phyloP scores from a whole-genome alignment of 2,797 vertebrate species.

The Argya squamiceps region DNA sequence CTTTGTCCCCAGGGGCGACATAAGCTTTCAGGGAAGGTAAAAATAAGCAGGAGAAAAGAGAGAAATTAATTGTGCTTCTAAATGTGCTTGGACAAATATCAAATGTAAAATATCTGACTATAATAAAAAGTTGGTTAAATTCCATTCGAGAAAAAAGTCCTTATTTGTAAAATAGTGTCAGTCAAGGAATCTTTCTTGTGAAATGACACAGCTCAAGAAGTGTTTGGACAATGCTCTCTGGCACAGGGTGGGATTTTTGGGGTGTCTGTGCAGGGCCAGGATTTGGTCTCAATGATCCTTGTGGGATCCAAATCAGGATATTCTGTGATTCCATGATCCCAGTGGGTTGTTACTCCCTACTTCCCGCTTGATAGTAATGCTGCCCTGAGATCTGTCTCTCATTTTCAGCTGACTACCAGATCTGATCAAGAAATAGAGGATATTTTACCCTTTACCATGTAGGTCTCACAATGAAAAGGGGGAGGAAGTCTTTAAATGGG shows the following conservation, averaged over 20 bases:
- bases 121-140: neutral
- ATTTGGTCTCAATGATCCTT: neutral
- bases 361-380: neutral
- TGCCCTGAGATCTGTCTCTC: neutral
- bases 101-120: neutral
- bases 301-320: neutral
- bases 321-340: neutral
- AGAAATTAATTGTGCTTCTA: neutral
- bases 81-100: neutral
- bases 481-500: neutral
- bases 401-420: neutral
- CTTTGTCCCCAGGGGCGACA: neutral
- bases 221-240: neutral
- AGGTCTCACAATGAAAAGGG: neutral
- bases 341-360: neutral
- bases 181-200: neutral
- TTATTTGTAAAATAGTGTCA: neutral
- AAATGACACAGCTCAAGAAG: neutral
- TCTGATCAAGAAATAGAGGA: neutral
- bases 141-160: neutral
- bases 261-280: neutral
- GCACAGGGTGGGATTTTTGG: neutral
- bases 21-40: neutral
- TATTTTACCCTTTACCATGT: neutral
- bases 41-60: neutral